Percentiles rank a stretch among this genome's conserved stretches.
phyloP scores from a whole-genome alignment of 2,797 vertebrate genomes.

The Enteromius mattozi region DNA sequence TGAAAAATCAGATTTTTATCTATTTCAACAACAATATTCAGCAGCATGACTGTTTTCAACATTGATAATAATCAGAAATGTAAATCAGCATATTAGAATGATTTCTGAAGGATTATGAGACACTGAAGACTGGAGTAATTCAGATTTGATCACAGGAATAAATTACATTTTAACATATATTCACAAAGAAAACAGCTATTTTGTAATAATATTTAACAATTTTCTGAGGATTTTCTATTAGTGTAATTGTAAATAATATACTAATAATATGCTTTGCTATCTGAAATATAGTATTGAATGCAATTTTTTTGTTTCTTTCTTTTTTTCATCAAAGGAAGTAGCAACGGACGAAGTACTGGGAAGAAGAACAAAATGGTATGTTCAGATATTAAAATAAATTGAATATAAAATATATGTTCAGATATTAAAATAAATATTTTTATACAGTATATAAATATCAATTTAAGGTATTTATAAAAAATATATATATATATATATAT shows the following conservation, averaged over 20 bases:
- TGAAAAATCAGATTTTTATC: background rate
- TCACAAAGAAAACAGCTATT: too few species aligned
- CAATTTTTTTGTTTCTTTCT: background rate
- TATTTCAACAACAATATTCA: background rate
- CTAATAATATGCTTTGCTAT: background rate
- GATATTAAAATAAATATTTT: background rate
- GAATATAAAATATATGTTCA: background rate
- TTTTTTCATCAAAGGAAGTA: conserved; percentile 62
- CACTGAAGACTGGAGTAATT: background rate
- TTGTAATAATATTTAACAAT: background rate
- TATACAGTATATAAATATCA: background rate
- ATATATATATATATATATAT: background rate
- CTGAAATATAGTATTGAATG: background rate
- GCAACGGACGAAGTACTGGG: conserved; percentile 66
- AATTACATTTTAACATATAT: background rate
- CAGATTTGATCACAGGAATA: background rate
- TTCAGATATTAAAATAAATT: background rate
- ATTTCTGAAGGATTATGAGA: background rate
- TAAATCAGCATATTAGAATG: background rate
- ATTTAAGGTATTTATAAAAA: background rate
- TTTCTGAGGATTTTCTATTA: background rate
- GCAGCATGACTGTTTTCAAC: background rate
- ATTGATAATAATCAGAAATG: background rate
- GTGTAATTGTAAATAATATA: background rate
- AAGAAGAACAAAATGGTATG: conserved; percentile 75